Percentiles rank a stretch among this genome's conserved stretches.
Evolutionary conservation across 2,888 invertebrate species (phyloP).

Genomic region (Pseudolycoriella hygida): DNA sequence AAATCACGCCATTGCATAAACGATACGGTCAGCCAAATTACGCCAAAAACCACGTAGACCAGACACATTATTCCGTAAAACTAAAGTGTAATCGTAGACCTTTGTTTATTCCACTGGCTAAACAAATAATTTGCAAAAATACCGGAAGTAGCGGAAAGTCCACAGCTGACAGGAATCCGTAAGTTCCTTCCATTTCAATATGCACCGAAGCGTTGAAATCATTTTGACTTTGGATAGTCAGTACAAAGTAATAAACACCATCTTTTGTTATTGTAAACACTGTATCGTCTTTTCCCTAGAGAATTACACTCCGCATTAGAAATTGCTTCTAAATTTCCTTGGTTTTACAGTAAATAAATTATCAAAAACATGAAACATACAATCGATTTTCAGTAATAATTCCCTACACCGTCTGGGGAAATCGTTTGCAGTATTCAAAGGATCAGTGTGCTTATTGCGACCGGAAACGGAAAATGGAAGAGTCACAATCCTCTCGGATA

Average conservation of each 20-base stretch:
- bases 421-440: too few relatives aligned
- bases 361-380: too few relatives aligned
- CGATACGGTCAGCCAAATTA: constrained; percentile 67
- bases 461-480: too few relatives aligned
- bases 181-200: constrained; percentile 54
- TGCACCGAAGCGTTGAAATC: constrained; percentile 41
- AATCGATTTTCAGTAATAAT: too few relatives aligned
- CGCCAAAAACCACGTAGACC: constrained; percentile 65
- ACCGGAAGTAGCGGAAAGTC: constrained; percentile 79
- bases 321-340: too few relatives aligned
- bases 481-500: too few relatives aligned
- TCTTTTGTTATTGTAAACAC: constrained; percentile 42
- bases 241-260: constrained; percentile 50
- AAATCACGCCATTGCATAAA: constrained; percentile 82
- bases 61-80: constrained; percentile 85
- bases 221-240: constrained; percentile 30
- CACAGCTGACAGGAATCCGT: constrained; percentile 73
- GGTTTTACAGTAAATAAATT: neutral
- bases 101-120: too few relatives aligned
- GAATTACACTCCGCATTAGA: too few relatives aligned
- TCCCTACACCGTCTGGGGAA: too few relatives aligned
- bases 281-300: constrained; percentile 26
- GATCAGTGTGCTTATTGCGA: too few relatives aligned
- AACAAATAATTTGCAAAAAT: constrained; percentile 18
- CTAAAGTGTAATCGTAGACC: constrained; percentile 30